Evolutionary conservation across 2,888 invertebrate genomes (phyloP).

Genomic region (Myopa testacea): DNA sequence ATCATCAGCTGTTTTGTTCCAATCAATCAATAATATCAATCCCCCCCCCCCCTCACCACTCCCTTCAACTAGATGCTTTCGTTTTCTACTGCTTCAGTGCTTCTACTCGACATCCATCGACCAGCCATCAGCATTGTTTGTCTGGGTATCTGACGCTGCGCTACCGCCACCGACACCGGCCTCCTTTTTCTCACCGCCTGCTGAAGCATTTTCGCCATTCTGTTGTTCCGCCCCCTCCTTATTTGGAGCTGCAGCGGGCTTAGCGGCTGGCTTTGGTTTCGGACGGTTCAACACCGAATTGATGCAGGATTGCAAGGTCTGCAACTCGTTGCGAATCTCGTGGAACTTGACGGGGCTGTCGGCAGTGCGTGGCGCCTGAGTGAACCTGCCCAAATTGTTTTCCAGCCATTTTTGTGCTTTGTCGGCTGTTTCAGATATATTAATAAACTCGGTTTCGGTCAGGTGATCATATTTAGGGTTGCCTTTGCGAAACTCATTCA

Average conservation of each 20-base stretch:
- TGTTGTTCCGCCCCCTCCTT: constrained; percentile 50
- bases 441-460: constrained; percentile 83
- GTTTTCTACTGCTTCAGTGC: constrained; percentile 35
- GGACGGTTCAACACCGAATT: constrained; percentile 89
- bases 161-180: constrained; percentile 22
- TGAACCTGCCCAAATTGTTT: constrained; percentile 76
- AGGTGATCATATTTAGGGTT: constrained; percentile 84
- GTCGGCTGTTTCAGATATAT: constrained; percentile 77
- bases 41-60: constrained; percentile 20
- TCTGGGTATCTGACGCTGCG: constrained; percentile 45
- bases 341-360: constrained; percentile 82
- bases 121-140: constrained; percentile 53
- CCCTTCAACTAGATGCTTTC: constrained; percentile 41
- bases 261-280: constrained; percentile 82
- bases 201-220: constrained; percentile 53
- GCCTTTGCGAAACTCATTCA: constrained; percentile 78
- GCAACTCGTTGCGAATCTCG: constrained; percentile 83
- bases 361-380: constrained; percentile 75
- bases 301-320: constrained; percentile 71
- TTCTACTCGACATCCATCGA: constrained; percentile 66
- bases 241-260: constrained; percentile 54
- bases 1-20: background rate
- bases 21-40: constrained; percentile 30
- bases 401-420: constrained; percentile 88
- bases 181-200: constrained; percentile 40